These are phyloP conservation scores for Prosopocoilus inquinatus DNA, from an alignment of 2,888 invertebrate genomes.

Conservation along the genomic window DNA sequence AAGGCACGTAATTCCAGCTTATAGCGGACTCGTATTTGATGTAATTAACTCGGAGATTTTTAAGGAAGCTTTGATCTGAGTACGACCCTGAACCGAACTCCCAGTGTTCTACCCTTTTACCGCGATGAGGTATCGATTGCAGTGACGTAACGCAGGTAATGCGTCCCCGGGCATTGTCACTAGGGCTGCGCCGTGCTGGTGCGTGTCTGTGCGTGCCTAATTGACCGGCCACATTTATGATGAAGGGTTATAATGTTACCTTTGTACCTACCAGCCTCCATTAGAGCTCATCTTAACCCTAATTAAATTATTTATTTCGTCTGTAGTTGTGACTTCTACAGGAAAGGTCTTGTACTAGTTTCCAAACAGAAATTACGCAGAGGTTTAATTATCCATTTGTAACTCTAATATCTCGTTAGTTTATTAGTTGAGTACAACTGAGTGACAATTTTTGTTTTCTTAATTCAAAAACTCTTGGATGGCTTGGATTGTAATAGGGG, in stretches of 20 bases:
- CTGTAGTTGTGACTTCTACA: too few relatives aligned
- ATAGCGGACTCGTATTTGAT: neutral
- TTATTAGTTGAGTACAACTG: too few relatives aligned
- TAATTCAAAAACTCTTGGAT: too few relatives aligned
- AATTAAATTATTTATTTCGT: slow-evolving; percentile 1
- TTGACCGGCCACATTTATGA: slow-evolving; percentile 25
- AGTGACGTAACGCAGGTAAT: slow-evolving; percentile 43
- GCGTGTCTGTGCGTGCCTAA: slow-evolving; percentile 29
- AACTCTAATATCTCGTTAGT: too few relatives aligned
- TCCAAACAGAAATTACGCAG: too few relatives aligned
- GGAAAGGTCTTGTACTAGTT: too few relatives aligned
- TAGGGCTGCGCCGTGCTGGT: slow-evolving; percentile 19
- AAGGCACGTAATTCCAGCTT: too few relatives aligned
- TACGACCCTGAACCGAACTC: slow-evolving; percentile 9
- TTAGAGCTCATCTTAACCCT: neutral
- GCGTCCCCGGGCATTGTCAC: slow-evolving; percentile 41
- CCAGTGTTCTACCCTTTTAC: slow-evolving; percentile 42
- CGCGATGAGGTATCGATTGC: slow-evolving; percentile 48
- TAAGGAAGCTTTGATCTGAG: neutral
- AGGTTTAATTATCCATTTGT: too few relatives aligned
- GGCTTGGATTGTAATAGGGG: too few relatives aligned
- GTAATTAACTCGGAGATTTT: neutral
- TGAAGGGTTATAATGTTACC: slow-evolving; percentile 35
- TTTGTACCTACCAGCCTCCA: slow-evolving; percentile 2
- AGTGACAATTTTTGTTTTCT: too few relatives aligned